These are phyloP conservation scores for Macrocentrus cingulum DNA, from an alignment of 1,140 invertebrate species.

Conservation along the genomic window DNA sequence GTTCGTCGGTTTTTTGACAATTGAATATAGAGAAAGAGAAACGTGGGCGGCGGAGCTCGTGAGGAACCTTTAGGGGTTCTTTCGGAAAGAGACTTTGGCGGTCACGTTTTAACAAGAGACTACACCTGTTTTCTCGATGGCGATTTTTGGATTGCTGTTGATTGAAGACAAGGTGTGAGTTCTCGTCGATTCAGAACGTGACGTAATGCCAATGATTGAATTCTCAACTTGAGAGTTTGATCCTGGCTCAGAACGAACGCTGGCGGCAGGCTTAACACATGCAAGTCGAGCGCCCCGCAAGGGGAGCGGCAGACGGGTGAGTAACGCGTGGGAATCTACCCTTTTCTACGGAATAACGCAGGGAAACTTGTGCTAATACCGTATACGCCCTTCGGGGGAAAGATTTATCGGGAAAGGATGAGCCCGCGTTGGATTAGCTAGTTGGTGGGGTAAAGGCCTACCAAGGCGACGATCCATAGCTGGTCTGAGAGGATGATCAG, in stretches of 20 bases:
- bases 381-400: conserved; percentile 33
- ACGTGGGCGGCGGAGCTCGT: too few species aligned
- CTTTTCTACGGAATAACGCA: conserved; percentile 42
- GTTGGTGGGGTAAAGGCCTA: conserved; percentile 59
- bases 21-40: too few species aligned
- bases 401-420: too few species aligned
- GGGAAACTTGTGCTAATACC: conserved; percentile 38
- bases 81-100: too few species aligned
- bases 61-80: too few species aligned
- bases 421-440: conserved; percentile 49
- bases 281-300: conserved; percentile 59
- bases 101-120: too few species aligned
- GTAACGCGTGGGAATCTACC: conserved; percentile 50
- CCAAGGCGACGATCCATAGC: conserved; percentile 58
- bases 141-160: too few species aligned
- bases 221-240: conserved; percentile 52
- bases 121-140: too few species aligned
- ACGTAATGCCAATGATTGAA: too few species aligned
- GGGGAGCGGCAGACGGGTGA: conserved; percentile 57
- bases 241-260: conserved; percentile 58
- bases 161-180: too few species aligned
- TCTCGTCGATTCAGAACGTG: too few species aligned
- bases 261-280: conserved; percentile 56
- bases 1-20: too few species aligned
- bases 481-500: conserved; percentile 57